Evolutionary conservation across 2,888 invertebrate species (phyloP).

Genomic region (Pseudolycoriella hygida): DNA sequence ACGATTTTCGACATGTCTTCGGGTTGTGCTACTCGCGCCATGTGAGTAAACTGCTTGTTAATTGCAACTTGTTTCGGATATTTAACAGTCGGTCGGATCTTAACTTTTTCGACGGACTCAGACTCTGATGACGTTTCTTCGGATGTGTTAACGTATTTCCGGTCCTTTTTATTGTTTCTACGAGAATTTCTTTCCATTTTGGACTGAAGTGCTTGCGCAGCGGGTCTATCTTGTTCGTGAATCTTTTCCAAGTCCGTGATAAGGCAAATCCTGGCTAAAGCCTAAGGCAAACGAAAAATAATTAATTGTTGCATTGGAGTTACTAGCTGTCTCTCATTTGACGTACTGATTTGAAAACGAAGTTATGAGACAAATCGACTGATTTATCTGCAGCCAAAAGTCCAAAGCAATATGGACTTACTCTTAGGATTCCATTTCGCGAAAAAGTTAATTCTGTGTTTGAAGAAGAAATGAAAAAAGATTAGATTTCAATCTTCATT

Average conservation of each 20-base stretch:
- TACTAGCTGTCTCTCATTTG: background rate
- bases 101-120: too few relatives aligned
- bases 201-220: constrained; percentile 4
- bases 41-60: constrained; percentile 29
- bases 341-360: background rate
- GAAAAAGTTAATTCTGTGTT: constrained; percentile 21
- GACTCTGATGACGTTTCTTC: background rate
- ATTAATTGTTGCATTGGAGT: background rate
- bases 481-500: too few relatives aligned
- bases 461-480: constrained; percentile 1
- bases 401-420: constrained; percentile 31
- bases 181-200: constrained; percentile 5
- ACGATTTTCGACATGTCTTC: too few relatives aligned
- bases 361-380: constrained; percentile 15
- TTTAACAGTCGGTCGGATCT: constrained; percentile 13
- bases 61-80: constrained; percentile 24
- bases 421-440: constrained; percentile 21
- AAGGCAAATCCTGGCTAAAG: constrained; percentile 28
- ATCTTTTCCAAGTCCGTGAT: constrained; percentile 20
- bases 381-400: constrained; percentile 35
- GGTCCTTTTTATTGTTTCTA: constrained; percentile 5
- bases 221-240: constrained; percentile 17
- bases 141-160: background rate
- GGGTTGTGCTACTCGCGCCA: constrained; percentile 31
- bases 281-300: constrained; percentile 8